These are phyloP conservation scores for Chaenocephalus aceratus DNA, from an alignment of 2,113 vertebrate species.

Conservation along the genomic window DNA sequence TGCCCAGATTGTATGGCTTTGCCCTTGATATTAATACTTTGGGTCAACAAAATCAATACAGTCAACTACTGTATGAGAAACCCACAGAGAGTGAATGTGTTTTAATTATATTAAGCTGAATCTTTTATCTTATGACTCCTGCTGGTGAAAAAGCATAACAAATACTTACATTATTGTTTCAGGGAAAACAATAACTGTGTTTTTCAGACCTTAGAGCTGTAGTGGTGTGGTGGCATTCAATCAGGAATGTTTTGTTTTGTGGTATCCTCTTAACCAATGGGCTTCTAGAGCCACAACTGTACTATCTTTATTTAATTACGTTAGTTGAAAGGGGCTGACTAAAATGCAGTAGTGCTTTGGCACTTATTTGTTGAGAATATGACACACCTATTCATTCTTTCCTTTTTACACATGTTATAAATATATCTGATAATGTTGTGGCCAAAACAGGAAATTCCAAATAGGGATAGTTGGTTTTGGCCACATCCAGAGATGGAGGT, in stretches of 20 bases:
- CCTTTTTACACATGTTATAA: neutral
- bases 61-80: conserved; percentile 26
- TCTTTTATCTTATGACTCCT: neutral
- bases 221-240: too few species aligned
- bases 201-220: neutral
- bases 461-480: conserved; percentile 1
- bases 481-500: conserved; percentile 18
- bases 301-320: neutral
- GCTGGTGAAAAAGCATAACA: neutral
- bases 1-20: conserved; percentile 55
- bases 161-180: neutral
- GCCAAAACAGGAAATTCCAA: conserved; percentile 17
- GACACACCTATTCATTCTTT: neutral
- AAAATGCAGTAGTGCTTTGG: neutral
- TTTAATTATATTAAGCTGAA: conserved; percentile 12
- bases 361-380: neutral
- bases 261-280: neutral
- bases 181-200: neutral
- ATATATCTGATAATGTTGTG: neutral
- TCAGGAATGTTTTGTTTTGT: neutral
- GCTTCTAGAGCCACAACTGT: neutral
- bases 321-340: neutral
- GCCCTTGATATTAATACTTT: conserved; percentile 68
- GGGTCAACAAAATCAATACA: conserved; percentile 67
- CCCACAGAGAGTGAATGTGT: conserved; percentile 30